Percentiles rank a stretch among this genome's conserved stretches.
These are phyloP conservation scores for Helicoverpa assulta DNA, from an alignment of 2,888 invertebrate genomes.

Conservation along the genomic window DNA sequence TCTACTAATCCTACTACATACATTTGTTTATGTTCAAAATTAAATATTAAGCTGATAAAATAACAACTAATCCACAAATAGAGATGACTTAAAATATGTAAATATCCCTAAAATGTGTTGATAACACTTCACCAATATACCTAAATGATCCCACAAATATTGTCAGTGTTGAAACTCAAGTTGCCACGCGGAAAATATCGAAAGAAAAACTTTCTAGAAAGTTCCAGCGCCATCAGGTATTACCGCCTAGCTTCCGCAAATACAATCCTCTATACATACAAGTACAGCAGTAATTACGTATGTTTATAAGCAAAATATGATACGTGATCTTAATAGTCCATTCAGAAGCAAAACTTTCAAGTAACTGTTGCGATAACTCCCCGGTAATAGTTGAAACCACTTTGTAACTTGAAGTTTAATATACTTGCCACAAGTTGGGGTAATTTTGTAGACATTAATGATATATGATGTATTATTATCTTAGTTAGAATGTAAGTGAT, in stretches of 20 bases:
- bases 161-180: no score
- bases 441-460: conserved; percentile 55
- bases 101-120: no score
- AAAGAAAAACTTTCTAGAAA: not conserved
- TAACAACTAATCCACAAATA: no score
- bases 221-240: not conserved
- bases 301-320: conserved; percentile 34
- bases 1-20: no score
- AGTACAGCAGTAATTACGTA: not conserved
- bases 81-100: no score
- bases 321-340: conserved; percentile 45
- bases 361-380: conserved; percentile 46
- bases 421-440: conserved; percentile 45
- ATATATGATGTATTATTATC: conserved; percentile 48
- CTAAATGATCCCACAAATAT: no score
- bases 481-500: conserved; percentile 39
- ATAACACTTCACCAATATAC: no score
- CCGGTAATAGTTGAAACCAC: conserved; percentile 51
- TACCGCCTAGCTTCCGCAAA: not conserved
- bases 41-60: no score
- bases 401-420: conserved; percentile 51
- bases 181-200: no score
- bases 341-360: conserved; percentile 45
- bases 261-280: not conserved
- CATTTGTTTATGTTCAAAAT: no score